Percentiles rank a stretch among this genome's conserved stretches.
phyloP scores from a whole-genome alignment of 2,888 invertebrate species.

The Agonopterix subpropinquella region DNA sequence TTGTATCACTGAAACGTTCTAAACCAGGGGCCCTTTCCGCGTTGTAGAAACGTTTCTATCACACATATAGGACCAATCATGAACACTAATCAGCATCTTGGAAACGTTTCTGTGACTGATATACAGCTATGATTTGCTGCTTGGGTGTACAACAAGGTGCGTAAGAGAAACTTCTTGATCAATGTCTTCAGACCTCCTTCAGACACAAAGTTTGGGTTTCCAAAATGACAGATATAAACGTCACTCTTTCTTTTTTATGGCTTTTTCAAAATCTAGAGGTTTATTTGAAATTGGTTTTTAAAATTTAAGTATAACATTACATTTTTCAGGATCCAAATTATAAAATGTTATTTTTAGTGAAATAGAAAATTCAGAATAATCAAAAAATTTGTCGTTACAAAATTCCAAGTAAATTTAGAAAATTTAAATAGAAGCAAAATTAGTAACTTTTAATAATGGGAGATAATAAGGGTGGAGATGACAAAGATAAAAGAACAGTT shows the following conservation, averaged over 20 bases:
- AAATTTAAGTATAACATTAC: not conserved
- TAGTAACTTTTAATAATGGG: slow-evolving; percentile 1
- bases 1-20: too few relatives aligned
- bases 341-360: not conserved
- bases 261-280: not conserved
- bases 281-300: not conserved
- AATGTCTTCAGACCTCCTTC: too few relatives aligned
- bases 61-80: too few relatives aligned
- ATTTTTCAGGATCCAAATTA: not conserved
- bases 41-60: too few relatives aligned
- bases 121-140: too few relatives aligned
- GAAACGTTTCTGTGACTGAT: too few relatives aligned
- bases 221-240: not conserved
- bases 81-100: too few relatives aligned
- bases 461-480: not conserved
- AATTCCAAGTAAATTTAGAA: not conserved
- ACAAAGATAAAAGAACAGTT: slow-evolving; percentile 6
- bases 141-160: too few relatives aligned
- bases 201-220: too few relatives aligned
- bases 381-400: not conserved
- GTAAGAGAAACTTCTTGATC: too few relatives aligned
- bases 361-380: too few relatives aligned
- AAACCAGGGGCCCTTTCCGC: too few relatives aligned
- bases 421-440: not conserved
- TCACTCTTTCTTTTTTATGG: not conserved